Evolutionary conservation across 2,113 vertebrate species (phyloP).

Genomic region (Heterochromis multidens): DNA sequence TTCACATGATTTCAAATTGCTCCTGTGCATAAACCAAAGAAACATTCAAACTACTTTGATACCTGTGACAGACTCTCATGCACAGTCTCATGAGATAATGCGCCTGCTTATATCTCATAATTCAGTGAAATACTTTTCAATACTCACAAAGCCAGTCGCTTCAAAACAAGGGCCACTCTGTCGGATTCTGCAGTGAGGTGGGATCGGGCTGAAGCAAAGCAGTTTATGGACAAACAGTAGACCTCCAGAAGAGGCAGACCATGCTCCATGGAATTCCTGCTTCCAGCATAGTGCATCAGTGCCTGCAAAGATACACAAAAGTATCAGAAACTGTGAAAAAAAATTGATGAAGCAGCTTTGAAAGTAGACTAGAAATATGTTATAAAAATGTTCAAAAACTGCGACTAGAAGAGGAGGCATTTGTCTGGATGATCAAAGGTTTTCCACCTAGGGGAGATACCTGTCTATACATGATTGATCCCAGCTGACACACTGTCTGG

Average conservation of each 20-base stretch:
- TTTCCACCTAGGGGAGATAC: slow-evolving; percentile 13
- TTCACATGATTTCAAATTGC: neutral
- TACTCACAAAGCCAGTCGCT: slow-evolving; percentile 94
- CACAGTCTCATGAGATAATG: neutral
- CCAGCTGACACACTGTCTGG: slow-evolving; percentile 38
- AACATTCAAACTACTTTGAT: neutral
- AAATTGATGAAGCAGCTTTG: neutral
- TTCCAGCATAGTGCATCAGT: slow-evolving; percentile 91
- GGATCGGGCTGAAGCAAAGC: slow-evolving; percentile 91
- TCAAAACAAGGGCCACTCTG: slow-evolving; percentile 91
- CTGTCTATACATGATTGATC: slow-evolving; percentile 35
- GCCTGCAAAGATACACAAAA: slow-evolving; percentile 75
- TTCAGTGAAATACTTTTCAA: neutral
- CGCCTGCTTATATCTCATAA: neutral
- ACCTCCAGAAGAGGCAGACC: slow-evolving; percentile 91
- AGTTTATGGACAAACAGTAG: slow-evolving; percentile 93
- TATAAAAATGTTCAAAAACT: neutral
- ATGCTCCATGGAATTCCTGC: slow-evolving; percentile 92
- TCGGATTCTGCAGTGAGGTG: slow-evolving; percentile 93
- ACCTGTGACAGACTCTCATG: neutral
- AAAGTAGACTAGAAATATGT: neutral
- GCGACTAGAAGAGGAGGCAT: neutral
- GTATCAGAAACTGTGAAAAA: neutral
- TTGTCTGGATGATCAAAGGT: neutral
- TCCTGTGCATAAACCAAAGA: neutral